Base-by-base conservation (phyloP, 2,888 invertebrate species). In the Syrista parreyssii region DNA sequence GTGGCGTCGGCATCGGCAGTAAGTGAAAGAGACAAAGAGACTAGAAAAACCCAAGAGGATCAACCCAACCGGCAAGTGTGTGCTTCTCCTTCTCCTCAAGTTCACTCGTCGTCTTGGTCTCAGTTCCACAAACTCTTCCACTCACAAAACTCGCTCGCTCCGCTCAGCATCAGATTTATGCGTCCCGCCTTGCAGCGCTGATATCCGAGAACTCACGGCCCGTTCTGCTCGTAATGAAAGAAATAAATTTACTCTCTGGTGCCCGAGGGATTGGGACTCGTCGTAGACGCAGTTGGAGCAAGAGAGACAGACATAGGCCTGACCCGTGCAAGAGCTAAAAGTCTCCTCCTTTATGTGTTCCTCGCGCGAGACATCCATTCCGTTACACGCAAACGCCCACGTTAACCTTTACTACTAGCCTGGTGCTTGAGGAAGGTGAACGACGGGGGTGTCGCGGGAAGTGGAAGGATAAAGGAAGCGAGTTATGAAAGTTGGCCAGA, bases 191-290 rank as follows among this genome's bases (percentile, higher is more conserved):
- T 86, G 89, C 88, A 87, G 86, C 86, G 88, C 88, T 90, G 91
- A 91, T 91, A 91, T 89, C 90, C 89, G 88, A 90, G 91, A 90
- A 90, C 90, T 90, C 89, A 89, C 89, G 88, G 89, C 87, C 88
- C 87, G 89, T 86, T 90, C 86, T 86, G 88, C 89, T 87, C 88
- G 90, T 91, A 91, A 91, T 91, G 91, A 91, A 91, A 91, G 91
- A 91, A 91, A 91, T 91, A 91, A 91, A 91, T 91, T 91, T 87
- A 89, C 88, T 86, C 83, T 81, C 78, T 81, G 82, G 78, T 83
- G 82, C 84, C 85, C 83, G 83, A 79, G 84, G 86, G 87, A 88
- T 86, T 84, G 87, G 84, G 86, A 85, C 83, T 82, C 84, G 73
- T 79, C 78, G 80, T 76, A 82, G 82, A 55, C 82, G 77, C 79